Percentiles rank a stretch among this genome's conserved stretches.
These are phyloP conservation scores for Ephestia elutella DNA, from an alignment of 1,140 invertebrate species.

Conservation along the genomic window DNA sequence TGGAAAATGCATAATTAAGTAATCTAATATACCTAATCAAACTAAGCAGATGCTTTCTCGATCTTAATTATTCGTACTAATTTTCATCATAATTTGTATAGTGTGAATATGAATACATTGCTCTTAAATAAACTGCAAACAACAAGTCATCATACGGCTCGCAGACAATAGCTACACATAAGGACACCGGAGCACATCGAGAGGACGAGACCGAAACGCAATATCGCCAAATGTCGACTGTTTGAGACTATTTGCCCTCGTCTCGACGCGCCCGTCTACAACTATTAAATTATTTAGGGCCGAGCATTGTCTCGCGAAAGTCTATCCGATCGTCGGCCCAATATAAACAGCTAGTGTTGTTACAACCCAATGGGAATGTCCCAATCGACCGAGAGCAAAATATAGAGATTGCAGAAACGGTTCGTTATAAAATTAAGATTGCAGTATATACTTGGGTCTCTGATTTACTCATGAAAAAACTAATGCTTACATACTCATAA, in stretches of 20 bases:
- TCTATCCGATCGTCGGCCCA: conserved; percentile 31
- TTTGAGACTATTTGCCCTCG: conserved; percentile 43
- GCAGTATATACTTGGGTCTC: no score
- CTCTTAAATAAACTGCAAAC: not conserved
- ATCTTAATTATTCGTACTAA: no score
- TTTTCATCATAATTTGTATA: no score
- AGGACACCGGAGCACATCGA: not conserved
- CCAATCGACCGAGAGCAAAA: conserved; percentile 9
- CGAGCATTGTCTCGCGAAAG: conserved; percentile 59
- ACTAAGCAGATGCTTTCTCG: no score
- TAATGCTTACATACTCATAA: no score
- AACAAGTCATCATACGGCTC: not conserved
- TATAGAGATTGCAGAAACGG: not conserved
- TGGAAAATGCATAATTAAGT: no score
- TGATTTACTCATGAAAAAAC: no score
- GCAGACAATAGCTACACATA: not conserved
- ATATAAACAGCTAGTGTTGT: conserved; percentile 63
- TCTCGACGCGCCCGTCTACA: conserved; percentile 34
- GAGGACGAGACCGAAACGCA: not conserved
- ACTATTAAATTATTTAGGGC: conserved; percentile 68
- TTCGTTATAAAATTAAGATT: no score
- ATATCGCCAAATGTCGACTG: not conserved
- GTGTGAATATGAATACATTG: no score
- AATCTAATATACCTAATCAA: no score
- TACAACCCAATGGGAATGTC: conserved; percentile 54